Evolutionary conservation across 2,888 invertebrate species (phyloP), one percentile per base, ranked within the genome.

Genomic region (Eupithecia pulchellata): DNA sequence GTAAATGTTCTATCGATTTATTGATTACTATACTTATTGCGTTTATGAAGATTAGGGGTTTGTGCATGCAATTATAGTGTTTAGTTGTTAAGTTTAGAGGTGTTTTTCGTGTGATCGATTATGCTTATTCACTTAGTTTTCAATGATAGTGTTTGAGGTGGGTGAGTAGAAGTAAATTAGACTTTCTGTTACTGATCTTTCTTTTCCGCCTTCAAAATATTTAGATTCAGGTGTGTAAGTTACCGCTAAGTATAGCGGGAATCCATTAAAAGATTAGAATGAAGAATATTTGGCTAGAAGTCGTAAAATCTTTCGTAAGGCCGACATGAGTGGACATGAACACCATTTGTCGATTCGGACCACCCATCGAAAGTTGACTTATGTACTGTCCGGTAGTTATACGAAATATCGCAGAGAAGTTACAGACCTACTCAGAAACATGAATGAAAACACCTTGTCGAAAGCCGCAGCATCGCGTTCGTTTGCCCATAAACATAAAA

Each of bases 1-100:
- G 57, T 57, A 61, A 77, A 79, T 78, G 78, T 79, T 82, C 70
- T 60, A 68, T 83, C 81, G 82, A 82, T 78, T 81, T 77, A 77
- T 77, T 76, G 78, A 82, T 81, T 79, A 80, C 80, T 78, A 72
- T 77, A 75, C 76, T 80, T 78, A 73, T 58, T 36, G 57, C 52
- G 62, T 68, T 71, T 67, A 70, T 52, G 69, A 66, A 73, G 68
- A 79, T 77, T 77, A 76, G 65, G 29, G 61, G 68, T 55, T 78
- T 65, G 55, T 20, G 55, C 68, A 68, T 61, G 64, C 74, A 67
- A 77, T 77, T 75, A 67, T 66, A 66, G 68, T 58, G 47, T 55
- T 70, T 70, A 57, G 9, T 52, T 20, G 72, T 71, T 70, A 30
- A 67, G 64, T 63, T 62, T 73, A 67, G 55, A 66, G 66, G 64